Evolutionary conservation across 2,888 invertebrate genomes (phyloP).

Genomic region (Yponomeuta evonymella): DNA sequence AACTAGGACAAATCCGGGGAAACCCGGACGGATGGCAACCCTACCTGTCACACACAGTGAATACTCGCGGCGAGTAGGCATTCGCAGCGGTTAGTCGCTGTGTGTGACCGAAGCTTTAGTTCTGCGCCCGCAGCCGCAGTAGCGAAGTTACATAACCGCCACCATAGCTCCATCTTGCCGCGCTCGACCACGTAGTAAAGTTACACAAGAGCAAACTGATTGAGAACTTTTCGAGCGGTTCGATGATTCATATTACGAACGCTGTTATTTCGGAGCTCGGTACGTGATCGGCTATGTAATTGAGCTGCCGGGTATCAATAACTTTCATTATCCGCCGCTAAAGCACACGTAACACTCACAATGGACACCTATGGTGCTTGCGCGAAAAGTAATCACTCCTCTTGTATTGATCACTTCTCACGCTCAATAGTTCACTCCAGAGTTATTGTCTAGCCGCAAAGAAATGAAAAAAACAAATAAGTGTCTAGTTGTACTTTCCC

Average conservation of each 20-base stretch:
- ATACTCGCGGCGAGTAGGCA: too few relatives aligned
- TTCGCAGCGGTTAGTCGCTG: too few relatives aligned
- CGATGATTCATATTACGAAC: slow-evolving; percentile 14
- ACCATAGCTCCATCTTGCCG: slow-evolving; percentile 25
- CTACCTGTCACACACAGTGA: too few relatives aligned
- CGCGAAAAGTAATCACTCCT: slow-evolving; percentile 40
- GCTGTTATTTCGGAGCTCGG: slow-evolving; percentile 7
- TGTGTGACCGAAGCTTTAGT: neutral
- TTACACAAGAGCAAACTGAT: slow-evolving; percentile 51
- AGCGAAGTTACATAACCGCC: neutral
- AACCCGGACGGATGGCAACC: too few relatives aligned
- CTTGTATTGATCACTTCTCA: slow-evolving; percentile 30
- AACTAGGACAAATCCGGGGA: too few relatives aligned
- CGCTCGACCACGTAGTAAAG: slow-evolving; percentile 64
- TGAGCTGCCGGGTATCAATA: slow-evolving; percentile 45
- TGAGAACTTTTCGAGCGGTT: slow-evolving; percentile 8
- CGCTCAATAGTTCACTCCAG: slow-evolving; percentile 34
- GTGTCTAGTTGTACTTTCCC: slow-evolving; percentile 57
- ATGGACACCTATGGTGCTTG: slow-evolving; percentile 38
- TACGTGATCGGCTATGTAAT: slow-evolving; percentile 34
- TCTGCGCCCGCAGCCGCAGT: neutral
- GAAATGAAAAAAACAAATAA: slow-evolving; percentile 67
- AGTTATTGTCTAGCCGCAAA: slow-evolving; percentile 44
- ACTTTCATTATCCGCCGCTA: slow-evolving; percentile 54
- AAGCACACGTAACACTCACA: slow-evolving; percentile 47